phyloP scores from a whole-genome alignment of 2,888 invertebrate genomes.

The Asteroscopus sphinx region DNA sequence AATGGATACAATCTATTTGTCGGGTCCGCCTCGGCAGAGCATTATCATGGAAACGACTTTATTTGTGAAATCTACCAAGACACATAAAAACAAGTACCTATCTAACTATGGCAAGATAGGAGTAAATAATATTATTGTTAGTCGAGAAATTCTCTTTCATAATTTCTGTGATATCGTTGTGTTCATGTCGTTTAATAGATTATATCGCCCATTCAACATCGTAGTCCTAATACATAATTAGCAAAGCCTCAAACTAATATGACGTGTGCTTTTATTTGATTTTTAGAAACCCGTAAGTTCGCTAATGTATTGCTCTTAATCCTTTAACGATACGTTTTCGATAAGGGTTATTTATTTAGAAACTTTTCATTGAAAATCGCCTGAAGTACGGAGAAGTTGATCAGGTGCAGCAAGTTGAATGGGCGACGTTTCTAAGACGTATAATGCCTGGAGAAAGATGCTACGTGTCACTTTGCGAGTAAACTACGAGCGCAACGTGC shows the following conservation, averaged over 20 bases:
- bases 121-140: constrained; percentile 36
- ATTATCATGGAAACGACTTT: constrained; percentile 66
- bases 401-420: constrained; percentile 45
- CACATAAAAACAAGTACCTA: constrained; percentile 29
- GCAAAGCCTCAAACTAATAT: constrained; percentile 6
- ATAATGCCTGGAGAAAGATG: constrained; percentile 28
- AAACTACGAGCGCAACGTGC: constrained; percentile 43
- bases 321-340: constrained; percentile 11
- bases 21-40: constrained; percentile 55
- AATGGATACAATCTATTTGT: constrained; percentile 64
- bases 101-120: constrained; percentile 28
- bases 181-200: constrained; percentile 2
- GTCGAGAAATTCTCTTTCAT: constrained; percentile 23
- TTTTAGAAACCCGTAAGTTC: not conserved
- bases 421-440: constrained; percentile 36
- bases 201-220: constrained; percentile 22
- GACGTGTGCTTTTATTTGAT: constrained; percentile 5
- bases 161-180: constrained; percentile 11
- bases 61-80: constrained; percentile 62
- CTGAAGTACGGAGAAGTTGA: constrained; percentile 27
- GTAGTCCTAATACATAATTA: not conserved
- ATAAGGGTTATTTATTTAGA: constrained; percentile 21
- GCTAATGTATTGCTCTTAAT: not conserved
- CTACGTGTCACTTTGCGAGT: constrained; percentile 41
- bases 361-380: constrained; percentile 14